These are phyloP conservation scores for Addax nasomaculatus DNA, from an alignment of 2,113 vertebrate species.

Conservation along the genomic window DNA sequence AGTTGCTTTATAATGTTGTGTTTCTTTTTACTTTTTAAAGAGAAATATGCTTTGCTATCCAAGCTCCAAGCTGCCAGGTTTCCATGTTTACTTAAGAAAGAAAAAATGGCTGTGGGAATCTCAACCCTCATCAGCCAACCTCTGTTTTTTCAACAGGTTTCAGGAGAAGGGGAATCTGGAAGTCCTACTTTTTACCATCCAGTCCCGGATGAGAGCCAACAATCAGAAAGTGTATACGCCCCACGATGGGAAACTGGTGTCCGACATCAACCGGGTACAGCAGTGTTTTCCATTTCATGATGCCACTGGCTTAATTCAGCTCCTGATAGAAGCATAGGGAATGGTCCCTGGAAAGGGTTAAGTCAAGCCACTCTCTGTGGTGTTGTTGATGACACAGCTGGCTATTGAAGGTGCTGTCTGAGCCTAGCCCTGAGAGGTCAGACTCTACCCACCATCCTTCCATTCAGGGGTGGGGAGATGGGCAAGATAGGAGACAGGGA, in stretches of 20 bases:
- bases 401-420: not conserved
- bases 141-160: slow-evolving; percentile 84
- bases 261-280: slow-evolving; percentile 95
- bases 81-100: not conserved
- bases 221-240: slow-evolving; percentile 96
- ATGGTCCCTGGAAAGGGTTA: not conserved
- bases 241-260: slow-evolving; percentile 92
- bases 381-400: not conserved
- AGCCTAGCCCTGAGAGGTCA: not conserved
- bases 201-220: slow-evolving; percentile 97
- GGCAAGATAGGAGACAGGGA: not conserved
- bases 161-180: slow-evolving; percentile 98
- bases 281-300: not conserved
- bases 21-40: not conserved
- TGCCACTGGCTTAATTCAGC: not conserved
- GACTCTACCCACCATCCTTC: not conserved
- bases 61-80: not conserved
- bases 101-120: not conserved
- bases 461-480: not conserved
- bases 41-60: not conserved
- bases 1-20: not conserved
- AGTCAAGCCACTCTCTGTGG: not conserved
- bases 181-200: slow-evolving; percentile 97
- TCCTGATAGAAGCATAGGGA: not conserved
- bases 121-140: not conserved